These are phyloP conservation scores for Rhopalosiphum padi DNA, from an alignment of 1,140 invertebrate species.

Conservation along the genomic window DNA sequence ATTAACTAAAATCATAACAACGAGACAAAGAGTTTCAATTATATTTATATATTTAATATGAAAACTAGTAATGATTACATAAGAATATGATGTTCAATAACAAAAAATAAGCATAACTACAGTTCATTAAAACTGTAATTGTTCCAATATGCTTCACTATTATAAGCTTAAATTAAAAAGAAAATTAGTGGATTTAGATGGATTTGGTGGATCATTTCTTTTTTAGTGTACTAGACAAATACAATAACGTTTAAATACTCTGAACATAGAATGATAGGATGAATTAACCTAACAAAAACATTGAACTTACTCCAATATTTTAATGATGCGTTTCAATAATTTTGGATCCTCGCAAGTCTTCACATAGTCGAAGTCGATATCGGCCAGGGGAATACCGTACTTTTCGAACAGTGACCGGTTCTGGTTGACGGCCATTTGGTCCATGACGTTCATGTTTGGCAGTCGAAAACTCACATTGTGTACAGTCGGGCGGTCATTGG, in stretches of 20 bases:
- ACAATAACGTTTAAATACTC: too few species aligned
- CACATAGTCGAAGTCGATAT: constrained; percentile 71
- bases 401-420: background rate
- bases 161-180: background rate
- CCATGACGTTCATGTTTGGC: background rate
- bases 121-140: background rate
- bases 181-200: background rate
- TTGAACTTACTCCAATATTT: constrained; percentile 66
- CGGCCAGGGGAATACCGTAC: constrained; percentile 64
- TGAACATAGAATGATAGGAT: background rate
- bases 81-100: background rate
- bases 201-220: background rate
- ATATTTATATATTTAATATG: background rate
- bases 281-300: constrained; percentile 16
- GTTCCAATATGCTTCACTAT: background rate
- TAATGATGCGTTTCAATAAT: constrained; percentile 70
- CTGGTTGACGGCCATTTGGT: constrained; percentile 13
- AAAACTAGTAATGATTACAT: background rate
- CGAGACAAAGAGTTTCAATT: too few species aligned
- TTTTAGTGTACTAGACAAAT: too few species aligned
- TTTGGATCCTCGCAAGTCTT: constrained; percentile 66
- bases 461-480: background rate
- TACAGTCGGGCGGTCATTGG: background rate
- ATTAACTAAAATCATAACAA: too few species aligned
- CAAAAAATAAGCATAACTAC: background rate